Percentiles rank a stretch among this genome's conserved stretches.
phyloP scores from a whole-genome alignment of 2,113 vertebrate genomes.

The Microcebus jonahi region DNA sequence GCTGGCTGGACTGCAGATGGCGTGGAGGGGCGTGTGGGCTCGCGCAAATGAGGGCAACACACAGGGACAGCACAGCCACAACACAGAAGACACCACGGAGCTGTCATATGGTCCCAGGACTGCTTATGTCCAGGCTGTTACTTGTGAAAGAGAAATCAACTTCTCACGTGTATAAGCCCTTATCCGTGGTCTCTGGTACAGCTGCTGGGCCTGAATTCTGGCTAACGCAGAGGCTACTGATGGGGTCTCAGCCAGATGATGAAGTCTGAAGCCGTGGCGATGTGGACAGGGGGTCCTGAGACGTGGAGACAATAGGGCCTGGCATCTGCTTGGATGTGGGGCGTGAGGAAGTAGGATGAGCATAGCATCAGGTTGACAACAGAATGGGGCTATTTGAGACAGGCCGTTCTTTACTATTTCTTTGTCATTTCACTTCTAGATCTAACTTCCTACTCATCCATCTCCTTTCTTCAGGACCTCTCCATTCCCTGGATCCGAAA shows the following conservation, averaged over 20 bases:
- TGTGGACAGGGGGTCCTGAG: not conserved
- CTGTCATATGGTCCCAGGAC: rapidly evolving
- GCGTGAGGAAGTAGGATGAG: not conserved
- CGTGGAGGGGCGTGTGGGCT: rapidly evolving
- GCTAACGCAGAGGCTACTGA: not conserved
- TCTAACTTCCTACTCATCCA: not conserved
- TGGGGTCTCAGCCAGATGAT: not conserved
- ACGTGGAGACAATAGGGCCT: not conserved
- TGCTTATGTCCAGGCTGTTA: not conserved
- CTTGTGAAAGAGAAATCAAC: not conserved
- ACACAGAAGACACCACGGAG: not conserved
- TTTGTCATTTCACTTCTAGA: not conserved
- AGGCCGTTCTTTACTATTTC: not conserved
- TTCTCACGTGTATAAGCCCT: not conserved
- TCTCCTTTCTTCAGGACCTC: not conserved
- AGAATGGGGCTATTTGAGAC: not conserved
- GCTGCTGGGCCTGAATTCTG: not conserved
- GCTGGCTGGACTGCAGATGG: not conserved
- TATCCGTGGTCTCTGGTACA: not conserved
- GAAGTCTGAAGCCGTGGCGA: not conserved
- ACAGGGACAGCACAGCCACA: not conserved
- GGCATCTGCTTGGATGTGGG: not conserved
- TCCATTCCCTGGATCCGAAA: not conserved
- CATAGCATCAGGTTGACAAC: not conserved
- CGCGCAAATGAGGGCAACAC: not conserved